Evolutionary conservation across 2,113 vertebrate genomes (phyloP).

Genomic region (Cavia aperea): DNA sequence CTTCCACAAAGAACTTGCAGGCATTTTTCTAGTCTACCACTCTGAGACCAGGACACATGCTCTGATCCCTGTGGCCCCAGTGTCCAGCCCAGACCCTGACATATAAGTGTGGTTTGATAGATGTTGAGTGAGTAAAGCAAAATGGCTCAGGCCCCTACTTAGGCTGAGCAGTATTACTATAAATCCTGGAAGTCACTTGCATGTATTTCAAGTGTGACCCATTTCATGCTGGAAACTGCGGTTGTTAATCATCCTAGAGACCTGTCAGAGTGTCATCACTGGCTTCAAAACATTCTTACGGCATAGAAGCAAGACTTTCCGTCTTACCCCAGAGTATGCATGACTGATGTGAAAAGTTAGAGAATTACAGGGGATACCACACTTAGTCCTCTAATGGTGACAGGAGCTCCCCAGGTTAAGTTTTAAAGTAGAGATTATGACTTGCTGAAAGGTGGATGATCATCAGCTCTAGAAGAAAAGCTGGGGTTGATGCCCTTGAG

Average conservation of each 20-base stretch:
- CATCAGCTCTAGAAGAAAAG: background rate
- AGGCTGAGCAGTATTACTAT: slow-evolving; percentile 38
- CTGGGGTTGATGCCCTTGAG: background rate
- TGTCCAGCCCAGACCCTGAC: slow-evolving; percentile 29
- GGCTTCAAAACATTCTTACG: background rate
- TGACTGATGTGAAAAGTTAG: slow-evolving; percentile 9
- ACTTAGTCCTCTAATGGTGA: background rate
- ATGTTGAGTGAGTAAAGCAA: slow-evolving; percentile 50
- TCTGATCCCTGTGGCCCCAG: background rate
- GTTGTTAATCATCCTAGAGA: slow-evolving; percentile 55
- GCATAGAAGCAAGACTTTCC: slow-evolving; percentile 1
- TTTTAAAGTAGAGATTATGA: background rate
- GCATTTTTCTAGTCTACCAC: slow-evolving; percentile 22
- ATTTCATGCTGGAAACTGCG: slow-evolving; percentile 43
- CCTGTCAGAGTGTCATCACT: slow-evolving; percentile 45
- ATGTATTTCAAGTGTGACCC: slow-evolving; percentile 60
- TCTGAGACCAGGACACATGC: background rate
- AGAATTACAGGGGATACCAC: background rate
- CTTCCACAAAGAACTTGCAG: background rate
- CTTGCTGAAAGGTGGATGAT: background rate
- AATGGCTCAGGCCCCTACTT: slow-evolving; percentile 38
- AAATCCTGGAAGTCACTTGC: slow-evolving; percentile 30
- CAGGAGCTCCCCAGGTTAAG: background rate
- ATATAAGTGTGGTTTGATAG: slow-evolving; percentile 38
- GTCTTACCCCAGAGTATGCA: background rate